Percentiles rank a stretch among this genome's conserved stretches.
phyloP scores from a whole-genome alignment of 1,140 invertebrate species.

The Galleria mellonella region DNA sequence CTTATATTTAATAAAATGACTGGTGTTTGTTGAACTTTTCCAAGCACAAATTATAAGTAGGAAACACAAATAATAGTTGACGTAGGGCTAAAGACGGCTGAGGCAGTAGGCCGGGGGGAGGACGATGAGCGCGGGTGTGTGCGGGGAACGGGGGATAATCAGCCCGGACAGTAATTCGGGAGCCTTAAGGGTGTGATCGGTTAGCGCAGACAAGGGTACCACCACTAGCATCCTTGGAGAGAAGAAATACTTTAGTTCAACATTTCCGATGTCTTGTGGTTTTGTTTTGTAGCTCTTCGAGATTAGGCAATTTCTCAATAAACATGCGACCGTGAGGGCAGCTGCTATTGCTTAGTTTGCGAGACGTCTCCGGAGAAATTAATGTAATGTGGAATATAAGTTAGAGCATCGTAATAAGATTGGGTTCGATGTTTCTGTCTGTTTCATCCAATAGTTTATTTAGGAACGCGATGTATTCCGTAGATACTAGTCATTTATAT shows the following conservation, averaged over 20 bases:
- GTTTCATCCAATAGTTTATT: slow-evolving; percentile 36
- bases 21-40: slow-evolving; percentile 64
- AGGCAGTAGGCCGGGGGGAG: slow-evolving; percentile 19
- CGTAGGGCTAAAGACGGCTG: slow-evolving; percentile 37
- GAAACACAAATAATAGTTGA: slow-evolving; percentile 71
- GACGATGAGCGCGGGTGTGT: slow-evolving; percentile 5
- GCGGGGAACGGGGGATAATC: slow-evolving; percentile 46
- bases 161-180: slow-evolving; percentile 66
- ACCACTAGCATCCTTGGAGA: slow-evolving; percentile 61
- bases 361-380: slow-evolving; percentile 59
- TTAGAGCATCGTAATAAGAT: slow-evolving; percentile 44
- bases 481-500: too few species aligned
- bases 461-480: slow-evolving; percentile 14
- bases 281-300: slow-evolving; percentile 69
- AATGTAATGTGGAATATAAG: slow-evolving; percentile 56
- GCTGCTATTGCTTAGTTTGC: slow-evolving; percentile 57
- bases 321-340: slow-evolving; percentile 53
- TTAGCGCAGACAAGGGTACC: slow-evolving; percentile 65
- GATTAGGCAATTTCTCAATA: slow-evolving; percentile 68
- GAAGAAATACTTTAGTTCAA: slow-evolving; percentile 70
- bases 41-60: slow-evolving; percentile 65
- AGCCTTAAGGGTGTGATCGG: slow-evolving; percentile 70
- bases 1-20: slow-evolving; percentile 64
- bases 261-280: slow-evolving; percentile 58
- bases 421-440: slow-evolving; percentile 45